Evolutionary conservation across 2,113 vertebrate genomes (phyloP).

Genomic region (Illadopsis cleaveri): DNA sequence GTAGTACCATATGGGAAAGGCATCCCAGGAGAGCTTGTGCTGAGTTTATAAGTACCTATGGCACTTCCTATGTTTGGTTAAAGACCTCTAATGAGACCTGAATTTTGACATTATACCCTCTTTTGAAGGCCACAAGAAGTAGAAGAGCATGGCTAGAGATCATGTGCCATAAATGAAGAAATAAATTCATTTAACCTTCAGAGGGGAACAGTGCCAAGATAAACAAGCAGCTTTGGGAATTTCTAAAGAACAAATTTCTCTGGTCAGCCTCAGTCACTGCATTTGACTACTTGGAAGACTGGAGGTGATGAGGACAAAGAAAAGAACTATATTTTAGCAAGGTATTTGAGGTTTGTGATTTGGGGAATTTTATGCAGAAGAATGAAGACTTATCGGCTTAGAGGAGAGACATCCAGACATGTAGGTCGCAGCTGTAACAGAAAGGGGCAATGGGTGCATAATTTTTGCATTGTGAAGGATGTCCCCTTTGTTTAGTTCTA

Average conservation of each 20-base stretch:
- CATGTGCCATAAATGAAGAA: neutral
- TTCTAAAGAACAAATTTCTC: neutral
- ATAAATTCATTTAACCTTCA: neutral
- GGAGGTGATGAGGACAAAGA: neutral
- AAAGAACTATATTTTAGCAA: neutral
- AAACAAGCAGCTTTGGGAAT: neutral
- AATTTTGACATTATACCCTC: neutral
- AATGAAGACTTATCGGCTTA: neutral
- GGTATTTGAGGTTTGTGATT: neutral
- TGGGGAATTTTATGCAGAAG: neutral
- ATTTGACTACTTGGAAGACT: conserved; percentile 1
- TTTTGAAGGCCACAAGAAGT: neutral
- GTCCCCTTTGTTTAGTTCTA: neutral
- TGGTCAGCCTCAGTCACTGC: neutral
- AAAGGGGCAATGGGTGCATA: neutral
- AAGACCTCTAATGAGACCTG: neutral
- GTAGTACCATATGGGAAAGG: neutral
- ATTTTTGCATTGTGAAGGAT: neutral
- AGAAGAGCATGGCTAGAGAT: neutral
- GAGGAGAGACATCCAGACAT: neutral
- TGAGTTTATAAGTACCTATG: conserved; percentile 5
- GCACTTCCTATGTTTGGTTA: neutral
- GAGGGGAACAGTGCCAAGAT: neutral
- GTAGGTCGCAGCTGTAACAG: neutral
- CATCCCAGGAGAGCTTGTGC: neutral